A percentile compares a stretch with the other conserved stretches of the same genome.
Evolutionary conservation across 2,888 invertebrate genomes (phyloP).

Genomic region (Ligdia adustata): DNA sequence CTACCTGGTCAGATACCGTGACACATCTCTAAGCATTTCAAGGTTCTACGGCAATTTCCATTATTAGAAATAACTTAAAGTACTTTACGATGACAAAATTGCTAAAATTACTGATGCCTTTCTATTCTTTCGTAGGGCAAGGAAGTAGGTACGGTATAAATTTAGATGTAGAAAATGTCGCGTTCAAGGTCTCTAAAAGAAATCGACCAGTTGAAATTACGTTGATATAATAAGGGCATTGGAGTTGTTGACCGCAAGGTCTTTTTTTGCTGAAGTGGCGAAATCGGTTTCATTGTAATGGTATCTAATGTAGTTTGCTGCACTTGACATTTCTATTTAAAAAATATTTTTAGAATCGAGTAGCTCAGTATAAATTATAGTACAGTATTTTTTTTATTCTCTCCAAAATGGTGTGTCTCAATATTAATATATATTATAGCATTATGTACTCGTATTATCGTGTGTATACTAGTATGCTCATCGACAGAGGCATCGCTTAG

Average conservation of each 20-base stretch:
- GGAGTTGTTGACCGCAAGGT: conserved; percentile 62
- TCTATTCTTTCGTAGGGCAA: conserved; percentile 27
- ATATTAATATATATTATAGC: too few species aligned
- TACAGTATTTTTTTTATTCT: too few species aligned
- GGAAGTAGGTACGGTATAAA: conserved; percentile 21
- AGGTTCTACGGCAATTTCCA: conserved; percentile 19
- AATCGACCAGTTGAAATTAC: conserved; percentile 66
- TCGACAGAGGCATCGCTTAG: too few species aligned
- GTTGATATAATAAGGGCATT: conserved; percentile 68
- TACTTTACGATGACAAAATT: conserved; percentile 10
- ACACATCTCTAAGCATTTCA: conserved; percentile 14
- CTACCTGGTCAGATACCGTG: background rate
- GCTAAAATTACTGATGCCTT: conserved; percentile 20
- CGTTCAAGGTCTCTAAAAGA: conserved; percentile 61
- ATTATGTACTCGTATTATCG: too few species aligned
- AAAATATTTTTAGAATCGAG: background rate
- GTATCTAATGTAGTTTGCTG: conserved; percentile 47
- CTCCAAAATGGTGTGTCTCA: too few species aligned
- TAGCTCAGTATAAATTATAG: too few species aligned
- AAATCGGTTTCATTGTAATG: conserved; percentile 50
- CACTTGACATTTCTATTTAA: conserved; percentile 28
- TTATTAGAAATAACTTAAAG: conserved; percentile 5
- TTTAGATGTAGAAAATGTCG: conserved; percentile 30
- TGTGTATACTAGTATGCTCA: too few species aligned
- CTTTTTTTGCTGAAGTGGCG: conserved; percentile 66